These are phyloP conservation scores for Melinaea menophilus DNA, from an alignment of 2,888 invertebrate species.

Conservation along the genomic window DNA sequence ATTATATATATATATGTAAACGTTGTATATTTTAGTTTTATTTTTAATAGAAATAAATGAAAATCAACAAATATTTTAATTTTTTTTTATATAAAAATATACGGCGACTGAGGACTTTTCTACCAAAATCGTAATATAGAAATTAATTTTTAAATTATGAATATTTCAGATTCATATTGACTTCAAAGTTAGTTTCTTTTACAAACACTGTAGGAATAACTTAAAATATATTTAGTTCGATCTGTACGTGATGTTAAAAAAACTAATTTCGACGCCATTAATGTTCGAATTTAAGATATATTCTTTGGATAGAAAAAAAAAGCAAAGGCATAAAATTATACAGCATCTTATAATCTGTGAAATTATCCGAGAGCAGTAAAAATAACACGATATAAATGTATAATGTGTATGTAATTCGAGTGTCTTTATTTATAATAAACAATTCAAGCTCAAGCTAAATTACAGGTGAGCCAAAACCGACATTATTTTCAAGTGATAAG, in stretches of 20 bases:
- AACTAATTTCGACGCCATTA: not conserved
- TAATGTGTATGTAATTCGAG: conserved; percentile 19
- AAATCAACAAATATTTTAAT: too few species aligned
- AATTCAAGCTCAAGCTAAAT: conserved; percentile 11
- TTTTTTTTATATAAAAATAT: too few species aligned
- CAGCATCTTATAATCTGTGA: not conserved
- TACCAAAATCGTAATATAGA: too few species aligned
- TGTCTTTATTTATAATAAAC: conserved; percentile 17
- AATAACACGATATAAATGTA: conserved; percentile 11
- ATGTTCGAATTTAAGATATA: not conserved
- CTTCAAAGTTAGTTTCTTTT: not conserved
- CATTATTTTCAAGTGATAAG: not conserved
- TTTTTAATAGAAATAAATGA: too few species aligned
- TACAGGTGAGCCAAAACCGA: not conserved
- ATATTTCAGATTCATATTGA: not conserved
- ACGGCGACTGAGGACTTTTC: too few species aligned
- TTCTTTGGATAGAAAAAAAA: not conserved
- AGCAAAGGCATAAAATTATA: not conserved
- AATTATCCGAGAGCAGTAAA: not conserved
- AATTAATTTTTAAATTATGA: not conserved
- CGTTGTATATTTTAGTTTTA: too few species aligned
- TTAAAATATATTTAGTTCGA: not conserved
- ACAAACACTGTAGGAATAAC: not conserved
- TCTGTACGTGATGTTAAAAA: too few species aligned
- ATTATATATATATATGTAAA: too few species aligned